These are phyloP conservation scores for Aphis craccivora DNA, from an alignment of 1,140 invertebrate genomes.

Conservation along the genomic window DNA sequence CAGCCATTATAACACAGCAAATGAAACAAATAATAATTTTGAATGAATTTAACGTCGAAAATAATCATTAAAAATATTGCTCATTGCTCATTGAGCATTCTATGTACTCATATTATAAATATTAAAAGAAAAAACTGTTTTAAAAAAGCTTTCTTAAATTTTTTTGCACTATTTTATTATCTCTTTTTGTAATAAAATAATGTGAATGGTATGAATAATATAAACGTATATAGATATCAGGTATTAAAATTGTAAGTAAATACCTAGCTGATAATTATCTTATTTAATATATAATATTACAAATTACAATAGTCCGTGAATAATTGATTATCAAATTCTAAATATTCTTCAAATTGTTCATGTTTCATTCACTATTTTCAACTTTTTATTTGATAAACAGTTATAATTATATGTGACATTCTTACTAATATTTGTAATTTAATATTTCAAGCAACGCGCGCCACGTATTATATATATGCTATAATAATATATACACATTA, in stretches of 20 bases:
- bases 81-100: no score
- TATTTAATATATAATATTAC: no score
- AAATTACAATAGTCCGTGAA: not conserved
- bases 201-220: not conserved
- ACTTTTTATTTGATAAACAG: not conserved
- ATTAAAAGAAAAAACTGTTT: not conserved
- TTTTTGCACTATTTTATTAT: not conserved
- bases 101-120: not conserved
- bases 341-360: not conserved
- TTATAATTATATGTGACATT: not conserved
- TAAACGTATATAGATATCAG: not conserved
- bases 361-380: not conserved
- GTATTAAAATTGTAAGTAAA: not conserved
- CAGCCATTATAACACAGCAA: not conserved
- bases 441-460: not conserved
- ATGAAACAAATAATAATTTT: not conserved
- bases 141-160: not conserved
- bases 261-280: not conserved
- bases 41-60: not conserved
- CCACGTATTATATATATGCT: not conserved
- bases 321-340: not conserved
- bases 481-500: not conserved
- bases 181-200: not conserved
- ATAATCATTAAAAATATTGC: not conserved
- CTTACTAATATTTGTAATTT: not conserved